Evolutionary conservation across 2,888 invertebrate species (phyloP), one percentile per base, ranked within the genome.

Genomic region (Morpho helenor): DNA sequence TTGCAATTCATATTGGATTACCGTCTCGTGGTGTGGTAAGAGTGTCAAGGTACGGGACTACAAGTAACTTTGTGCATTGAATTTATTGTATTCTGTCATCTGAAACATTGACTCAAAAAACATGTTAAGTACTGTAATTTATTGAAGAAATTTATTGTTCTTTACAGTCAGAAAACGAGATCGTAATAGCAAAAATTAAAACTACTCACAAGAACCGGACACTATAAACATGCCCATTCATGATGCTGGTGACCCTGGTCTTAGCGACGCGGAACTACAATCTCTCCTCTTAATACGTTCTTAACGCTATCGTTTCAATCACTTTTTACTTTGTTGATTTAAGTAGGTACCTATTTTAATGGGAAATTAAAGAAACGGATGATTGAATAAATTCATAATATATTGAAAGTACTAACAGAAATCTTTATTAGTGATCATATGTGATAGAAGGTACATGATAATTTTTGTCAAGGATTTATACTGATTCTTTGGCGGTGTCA

Each of bases 221-320:
- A 50, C 45, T 53, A 67, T 65, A 67, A 68, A 65, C 59, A 64
- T 66, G 66, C 71, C 69, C 71, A 73, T 68, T 76, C 73, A 76
- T 79, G 73, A 77, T 74, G 76, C 74, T 64, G 68, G 62, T 70
- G 77, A 77, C 86, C 87, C 84, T 87, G 82, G 61, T 66, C 65
- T 62, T 63, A 62, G 65, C 66, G 69, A 70, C 69, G 70, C 71
- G 72, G 70, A 73, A 72, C 71, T 70, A 82, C 84, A 79, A 80
- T 86, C 84, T 80, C 82, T 79, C 71, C 67, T 69, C 67, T 69
- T 73, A 77, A 76, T 74, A 69, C 67, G 70, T 73, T 68, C 71
- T 66, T 63, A 68, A 46, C 66, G 58, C 62, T 63, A 62, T 67
- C 67, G 22, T 31, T 31, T 31, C 40, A 41, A 72, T 10, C 39